Evolutionary conservation across 35 echinoderm and acorn worm species (phyloP).

Genomic region (Ptychodera flava): DNA sequence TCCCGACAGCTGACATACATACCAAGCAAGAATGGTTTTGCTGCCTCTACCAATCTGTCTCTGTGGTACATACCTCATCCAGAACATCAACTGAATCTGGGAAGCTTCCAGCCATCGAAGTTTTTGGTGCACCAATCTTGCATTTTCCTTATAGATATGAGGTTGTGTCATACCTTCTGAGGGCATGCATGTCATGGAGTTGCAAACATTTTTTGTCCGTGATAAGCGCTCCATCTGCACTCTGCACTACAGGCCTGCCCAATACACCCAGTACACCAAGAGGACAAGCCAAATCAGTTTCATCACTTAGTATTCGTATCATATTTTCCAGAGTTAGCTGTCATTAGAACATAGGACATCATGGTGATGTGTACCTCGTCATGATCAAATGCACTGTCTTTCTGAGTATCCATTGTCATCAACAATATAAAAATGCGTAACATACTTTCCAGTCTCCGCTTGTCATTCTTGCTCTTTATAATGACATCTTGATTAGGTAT

Average conservation of each 20-base stretch:
- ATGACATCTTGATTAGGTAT: too few relatives aligned
- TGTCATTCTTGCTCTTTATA: slow-evolving; percentile 26
- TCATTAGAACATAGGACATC: slow-evolving; percentile 20
- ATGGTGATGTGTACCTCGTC: slow-evolving; percentile 28
- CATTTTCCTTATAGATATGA: slow-evolving; percentile 3
- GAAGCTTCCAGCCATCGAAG: too few relatives aligned
- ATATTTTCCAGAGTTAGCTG: slow-evolving; percentile 7
- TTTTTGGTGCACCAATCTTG: slow-evolving; percentile 8
- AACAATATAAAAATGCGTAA: slow-evolving; percentile 14
- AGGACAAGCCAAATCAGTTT: slow-evolving; percentile 21
- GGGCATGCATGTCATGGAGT: too few relatives aligned
- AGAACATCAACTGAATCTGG: too few relatives aligned
- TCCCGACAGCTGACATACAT: too few relatives aligned
- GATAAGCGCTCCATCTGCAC: slow-evolving; percentile 26
- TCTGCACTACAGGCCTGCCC: too few relatives aligned
- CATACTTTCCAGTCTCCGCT: slow-evolving; percentile 12
- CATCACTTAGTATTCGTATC: too few relatives aligned
- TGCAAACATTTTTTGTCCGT: slow-evolving; percentile 17
- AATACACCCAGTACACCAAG: too few relatives aligned
- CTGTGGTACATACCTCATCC: slow-evolving; percentile 1
- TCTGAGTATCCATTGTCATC: slow-evolving; percentile 22
- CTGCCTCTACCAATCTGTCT: background rate
- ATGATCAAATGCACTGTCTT: slow-evolving; percentile 13
- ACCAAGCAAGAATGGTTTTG: too few relatives aligned
- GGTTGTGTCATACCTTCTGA: too few relatives aligned